Conservation (phyloP, 2,797 vertebrate species). For the Urophycis tenuis region DNA sequence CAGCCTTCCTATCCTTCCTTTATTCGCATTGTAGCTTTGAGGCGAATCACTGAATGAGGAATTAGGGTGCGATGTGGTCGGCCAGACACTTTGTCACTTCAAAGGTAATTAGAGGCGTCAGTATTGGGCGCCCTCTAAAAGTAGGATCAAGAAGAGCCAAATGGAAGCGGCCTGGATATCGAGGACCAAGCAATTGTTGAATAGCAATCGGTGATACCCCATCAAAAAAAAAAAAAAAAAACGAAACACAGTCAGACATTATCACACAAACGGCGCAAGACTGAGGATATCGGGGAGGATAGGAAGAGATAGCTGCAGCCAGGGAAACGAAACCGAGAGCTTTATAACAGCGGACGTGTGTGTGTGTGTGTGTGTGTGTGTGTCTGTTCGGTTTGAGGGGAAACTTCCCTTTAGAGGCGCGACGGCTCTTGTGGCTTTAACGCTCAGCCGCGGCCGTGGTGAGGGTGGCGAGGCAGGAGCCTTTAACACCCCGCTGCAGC, state of each 20-base stretch:
- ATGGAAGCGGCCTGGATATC: not conserved
- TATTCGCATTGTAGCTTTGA: not conserved
- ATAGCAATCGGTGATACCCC: not conserved
- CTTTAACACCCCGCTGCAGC: not conserved
- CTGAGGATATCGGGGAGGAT: not conserved
- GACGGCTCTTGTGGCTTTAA: not conserved
- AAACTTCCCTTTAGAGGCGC: not conserved
- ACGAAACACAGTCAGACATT: not conserved
- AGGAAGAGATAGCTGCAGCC: not conserved
- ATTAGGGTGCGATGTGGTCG: not conserved
- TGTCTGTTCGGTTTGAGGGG: no score
- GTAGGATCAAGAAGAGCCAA: not conserved
- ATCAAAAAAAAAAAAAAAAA: no score
- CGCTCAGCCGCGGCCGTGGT: not conserved
- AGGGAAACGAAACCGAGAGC: not conserved
- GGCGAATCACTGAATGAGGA: not conserved
- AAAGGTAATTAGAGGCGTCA: not conserved
- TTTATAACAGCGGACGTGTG: not conserved
- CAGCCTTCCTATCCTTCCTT: not conserved
- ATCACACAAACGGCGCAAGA: not conserved
- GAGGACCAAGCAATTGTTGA: not conserved
- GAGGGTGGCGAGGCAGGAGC: no score
- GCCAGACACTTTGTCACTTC: slow-evolving; percentile 1
- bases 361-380: no score
- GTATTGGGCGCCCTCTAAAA: not conserved